Evolutionary conservation across 2,888 invertebrate genomes (phyloP), one percentile per base, ranked within the genome.

Genomic region (Leuctra nigra): DNA sequence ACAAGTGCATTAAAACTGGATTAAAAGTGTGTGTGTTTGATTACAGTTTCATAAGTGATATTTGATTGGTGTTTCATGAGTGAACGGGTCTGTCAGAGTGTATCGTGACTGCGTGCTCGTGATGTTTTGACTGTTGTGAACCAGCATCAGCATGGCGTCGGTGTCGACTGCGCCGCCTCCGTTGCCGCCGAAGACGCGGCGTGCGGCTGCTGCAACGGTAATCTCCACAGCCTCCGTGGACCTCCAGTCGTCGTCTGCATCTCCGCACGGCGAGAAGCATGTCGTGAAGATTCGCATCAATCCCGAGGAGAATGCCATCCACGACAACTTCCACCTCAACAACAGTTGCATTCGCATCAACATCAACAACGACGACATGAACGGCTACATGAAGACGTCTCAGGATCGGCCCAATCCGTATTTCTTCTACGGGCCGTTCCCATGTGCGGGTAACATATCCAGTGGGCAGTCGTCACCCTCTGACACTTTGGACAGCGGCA

Each of bases 391-490:
- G 20, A 52, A 54, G 39, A 16, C 46, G 20, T 20, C 56, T 14
- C 39, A 29, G 9, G 54, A 58, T 18, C 41, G 48, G 20, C 29
- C 18, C 33, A 56, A 52, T 18, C 75, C 78, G 16, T 81, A 77
- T 59, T 84, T 84, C 66, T 84, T 81, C 65, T 84, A 81, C 70
- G 80, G 77, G 63, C 75, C 80, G 4, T 82, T 77, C 63, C 74
- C 73, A 59, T n/a, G 24, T 4, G 75, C 73, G 60, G 77, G 77
- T 73, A 75, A 84, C 55, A 85, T 86, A 80, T 83, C 86, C 52
- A 87, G 87, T 68, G 89, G 89, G 1, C 89, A 90, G 67, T 86
- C 87, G 66, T 89, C 89, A 25, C 88, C 89, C 1, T 87, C 84
- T 66, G 89, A 89, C 67, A 89, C 88, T 0, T 70, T 89, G 61